Percentiles rank a stretch among this genome's conserved stretches.
Conservation (phyloP, 23 tunicate genomes). For the Botrylloides violaceus region DNA sequence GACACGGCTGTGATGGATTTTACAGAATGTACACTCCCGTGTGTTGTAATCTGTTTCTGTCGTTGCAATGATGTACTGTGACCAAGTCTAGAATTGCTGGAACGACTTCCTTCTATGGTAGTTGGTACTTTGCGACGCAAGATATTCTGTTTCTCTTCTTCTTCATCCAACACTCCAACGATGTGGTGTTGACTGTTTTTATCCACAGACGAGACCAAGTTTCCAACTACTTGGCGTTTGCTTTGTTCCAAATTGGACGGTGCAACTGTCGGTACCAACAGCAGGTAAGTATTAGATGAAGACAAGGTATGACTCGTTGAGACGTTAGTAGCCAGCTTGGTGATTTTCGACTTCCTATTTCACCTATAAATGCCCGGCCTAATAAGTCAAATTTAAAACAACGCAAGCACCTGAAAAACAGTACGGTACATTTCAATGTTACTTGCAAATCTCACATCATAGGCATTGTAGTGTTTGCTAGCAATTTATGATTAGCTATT, state of each 20-base stretch:
- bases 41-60: background rate
- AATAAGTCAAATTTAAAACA: too few relatives aligned
- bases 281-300: slow-evolving; percentile 76
- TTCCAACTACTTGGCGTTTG: slow-evolving; percentile 85
- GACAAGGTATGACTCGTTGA: slow-evolving; percentile 30
- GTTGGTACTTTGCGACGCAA: slow-evolving; percentile 74
- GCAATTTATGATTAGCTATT: too few relatives aligned
- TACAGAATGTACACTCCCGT: too few relatives aligned
- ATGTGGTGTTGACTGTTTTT: slow-evolving; percentile 27
- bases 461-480: too few relatives aligned
- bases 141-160: slow-evolving; percentile 49
- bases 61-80: background rate
- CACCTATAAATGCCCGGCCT: background rate
- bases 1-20: background rate
- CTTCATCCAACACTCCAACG: slow-evolving; percentile 62
- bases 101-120: slow-evolving; percentile 28
- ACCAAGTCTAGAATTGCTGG: slow-evolving; percentile 15
- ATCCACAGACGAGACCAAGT: slow-evolving; percentile 46
- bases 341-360: background rate
- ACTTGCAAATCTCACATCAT: too few relatives aligned
- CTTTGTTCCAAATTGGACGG: slow-evolving; percentile 86
- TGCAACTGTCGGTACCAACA: slow-evolving; percentile 85
- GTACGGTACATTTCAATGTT: too few relatives aligned
- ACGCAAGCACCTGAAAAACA: background rate
- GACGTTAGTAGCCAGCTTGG: slow-evolving; percentile 86